Percentiles rank a stretch among this genome's conserved stretches.
Conservation (phyloP, 2,113 vertebrate species). For the Corythoichthys haematopterus region DNA sequence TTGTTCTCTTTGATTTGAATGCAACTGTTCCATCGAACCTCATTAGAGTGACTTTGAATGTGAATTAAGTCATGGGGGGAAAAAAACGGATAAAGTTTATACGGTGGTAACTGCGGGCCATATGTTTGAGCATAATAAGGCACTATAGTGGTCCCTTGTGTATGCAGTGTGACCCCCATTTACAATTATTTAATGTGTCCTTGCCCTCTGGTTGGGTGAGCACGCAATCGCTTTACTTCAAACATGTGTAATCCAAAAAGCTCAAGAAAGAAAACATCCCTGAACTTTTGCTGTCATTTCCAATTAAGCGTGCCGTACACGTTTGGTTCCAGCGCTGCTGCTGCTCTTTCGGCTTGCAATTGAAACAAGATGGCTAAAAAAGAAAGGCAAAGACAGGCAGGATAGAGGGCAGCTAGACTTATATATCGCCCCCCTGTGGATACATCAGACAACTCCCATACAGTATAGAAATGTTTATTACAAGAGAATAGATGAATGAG, state of each 20-base stretch:
- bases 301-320: conserved; percentile 28
- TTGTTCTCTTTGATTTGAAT: too few species aligned
- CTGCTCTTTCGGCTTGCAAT: conserved; percentile 27
- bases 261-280: conserved; percentile 15
- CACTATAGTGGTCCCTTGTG: conserved; percentile 2
- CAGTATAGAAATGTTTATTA: too few species aligned
- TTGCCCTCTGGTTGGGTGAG: conserved; percentile 19
- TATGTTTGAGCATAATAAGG: not conserved
- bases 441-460: conserved; percentile 3
- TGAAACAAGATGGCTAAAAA: conserved; percentile 47
- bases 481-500: too few species aligned
- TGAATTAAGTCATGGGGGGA: not conserved
- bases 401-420: conserved; percentile 10
- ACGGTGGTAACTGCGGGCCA: not conserved
- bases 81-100: not conserved
- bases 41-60: not conserved
- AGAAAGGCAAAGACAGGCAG: not conserved
- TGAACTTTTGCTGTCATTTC: conserved; percentile 38
- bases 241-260: conserved; percentile 31
- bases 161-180: conserved; percentile 1
- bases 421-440: conserved; percentile 63
- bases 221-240: conserved; percentile 20
- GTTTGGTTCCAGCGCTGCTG: conserved; percentile 16
- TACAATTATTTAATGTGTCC: conserved; percentile 12
- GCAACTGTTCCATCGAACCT: too few species aligned